phyloP scores from a whole-genome alignment of 2,113 vertebrate species.

The Antechinus flavipes region DNA sequence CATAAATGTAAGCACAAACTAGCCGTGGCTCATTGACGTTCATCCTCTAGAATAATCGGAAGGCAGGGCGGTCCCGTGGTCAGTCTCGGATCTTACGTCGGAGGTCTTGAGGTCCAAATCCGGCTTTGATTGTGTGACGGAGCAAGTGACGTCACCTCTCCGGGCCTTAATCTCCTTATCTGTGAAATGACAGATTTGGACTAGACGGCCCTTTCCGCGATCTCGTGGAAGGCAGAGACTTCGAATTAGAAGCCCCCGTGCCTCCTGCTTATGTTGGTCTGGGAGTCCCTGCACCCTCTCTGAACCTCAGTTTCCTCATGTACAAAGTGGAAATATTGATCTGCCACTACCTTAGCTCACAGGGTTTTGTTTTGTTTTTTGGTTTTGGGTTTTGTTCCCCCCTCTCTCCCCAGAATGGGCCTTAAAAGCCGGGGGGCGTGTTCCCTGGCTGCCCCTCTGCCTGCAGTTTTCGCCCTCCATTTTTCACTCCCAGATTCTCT shows the following conservation, averaged over 20 bases:
- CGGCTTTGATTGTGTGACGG: background rate
- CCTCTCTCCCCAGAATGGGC: background rate
- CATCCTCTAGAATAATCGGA: background rate
- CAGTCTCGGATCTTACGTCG: background rate
- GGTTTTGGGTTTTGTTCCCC: no score
- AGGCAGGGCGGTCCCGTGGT: background rate
- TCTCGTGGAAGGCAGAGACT: background rate
- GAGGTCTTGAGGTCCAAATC: background rate
- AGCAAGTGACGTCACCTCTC: background rate
- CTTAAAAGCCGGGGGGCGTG: no score
- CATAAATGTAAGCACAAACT: background rate
- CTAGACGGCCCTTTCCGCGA: background rate
- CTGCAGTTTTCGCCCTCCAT: background rate
- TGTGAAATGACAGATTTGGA: background rate
- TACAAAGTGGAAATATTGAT: background rate
- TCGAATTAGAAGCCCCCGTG: background rate
- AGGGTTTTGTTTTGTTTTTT: background rate
- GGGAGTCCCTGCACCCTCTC: background rate
- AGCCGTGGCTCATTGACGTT: background rate
- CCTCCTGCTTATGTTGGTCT: background rate
- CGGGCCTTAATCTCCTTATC: background rate
- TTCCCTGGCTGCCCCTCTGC: background rate
- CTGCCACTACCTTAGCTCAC: background rate
- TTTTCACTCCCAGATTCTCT: background rate
- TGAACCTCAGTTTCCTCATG: background rate